Base-by-base conservation (phyloP, 2,888 invertebrate species). In the Pseudeuparius sepicola region DNA sequence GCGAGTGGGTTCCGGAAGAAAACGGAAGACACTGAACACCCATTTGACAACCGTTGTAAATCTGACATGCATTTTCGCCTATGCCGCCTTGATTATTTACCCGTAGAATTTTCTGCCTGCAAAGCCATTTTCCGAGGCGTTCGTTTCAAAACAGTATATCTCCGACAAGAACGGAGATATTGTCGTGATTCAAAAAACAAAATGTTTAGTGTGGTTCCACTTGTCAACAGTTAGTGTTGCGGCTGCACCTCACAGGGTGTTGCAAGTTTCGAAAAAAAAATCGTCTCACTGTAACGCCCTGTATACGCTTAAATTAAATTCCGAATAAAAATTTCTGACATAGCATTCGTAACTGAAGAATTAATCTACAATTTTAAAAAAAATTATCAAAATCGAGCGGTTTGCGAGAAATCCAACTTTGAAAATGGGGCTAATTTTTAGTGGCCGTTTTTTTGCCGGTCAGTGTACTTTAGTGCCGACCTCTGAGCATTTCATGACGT, bases 371-470 rank as follows among this genome's bases (percentile, higher is more conserved):
- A 20, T 20, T 20, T n/a, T 7, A 20, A 20, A 20, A 20, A 20
- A 20, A 20, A 20, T 20, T n/a, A 20, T 20, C 20, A 20, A 20
- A 20, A n/a, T n/a, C n/a, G n/a, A n/a, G n/a, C n/a, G n/a, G n/a
- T n/a, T n/a, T n/a, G n/a, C n/a, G n/a, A n/a, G n/a, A n/a, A n/a
- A n/a, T n/a, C n/a, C n/a, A n/a, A n/a, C n/a, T n/a, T n/a, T n/a
- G n/a, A n/a, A n/a, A n/a, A 7, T 20, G 20, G 20, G 20, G 20
- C 20, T n/a, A 20, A n/a, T 20, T 20, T 20, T 20, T 20, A 20
- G 20, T 20, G 20, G 20, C n/a, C 20, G 20, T 6, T 20, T 7
- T 20, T 20, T 20, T 20, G n/a, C n/a, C n/a, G n/a, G n/a, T n/a
- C n/a, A n/a, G n/a, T n/a, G n/a, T n/a, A n/a, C n/a, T n/a, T n/a